phyloP scores from a whole-genome alignment of 2,888 invertebrate species.

The Napeogenes sylphis region DNA sequence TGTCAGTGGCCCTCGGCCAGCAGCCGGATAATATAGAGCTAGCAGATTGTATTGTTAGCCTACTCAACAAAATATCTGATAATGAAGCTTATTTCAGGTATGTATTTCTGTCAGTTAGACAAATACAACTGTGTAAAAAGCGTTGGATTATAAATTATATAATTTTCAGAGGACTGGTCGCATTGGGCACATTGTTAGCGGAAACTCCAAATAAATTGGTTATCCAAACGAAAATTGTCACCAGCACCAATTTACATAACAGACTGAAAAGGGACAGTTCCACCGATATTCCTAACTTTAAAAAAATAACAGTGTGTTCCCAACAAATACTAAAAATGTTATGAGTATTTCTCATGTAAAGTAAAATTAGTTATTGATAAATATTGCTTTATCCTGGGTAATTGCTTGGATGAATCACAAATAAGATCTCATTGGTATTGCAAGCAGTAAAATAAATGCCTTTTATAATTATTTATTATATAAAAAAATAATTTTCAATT shows the following conservation, averaged over 20 bases:
- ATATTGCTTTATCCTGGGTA: conserved; percentile 1
- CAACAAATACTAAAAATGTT: conserved; percentile 65
- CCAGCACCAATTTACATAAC: conserved; percentile 53
- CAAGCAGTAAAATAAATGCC: conserved; percentile 6
- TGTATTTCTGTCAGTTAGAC: conserved; percentile 8
- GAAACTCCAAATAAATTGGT: conserved; percentile 63
- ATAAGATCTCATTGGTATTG: conserved; percentile 7
- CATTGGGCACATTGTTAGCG: conserved; percentile 83
- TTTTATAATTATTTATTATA: conserved; percentile 22
- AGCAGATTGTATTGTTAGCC: conserved; percentile 73
- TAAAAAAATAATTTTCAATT: conserved; percentile 21
- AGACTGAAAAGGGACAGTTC: conserved; percentile 60
- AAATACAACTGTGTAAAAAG: not conserved
- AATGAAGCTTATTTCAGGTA: conserved; percentile 83
- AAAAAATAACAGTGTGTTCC: conserved; percentile 61
- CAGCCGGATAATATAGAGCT: conserved; percentile 73
- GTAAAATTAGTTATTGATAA: conserved; percentile 16
- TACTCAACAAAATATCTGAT: conserved; percentile 78
- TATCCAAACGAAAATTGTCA: conserved; percentile 62
- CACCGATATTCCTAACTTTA: conserved; percentile 49
- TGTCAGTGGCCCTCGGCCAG: conserved; percentile 80
- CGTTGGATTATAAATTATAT: conserved; percentile 3
- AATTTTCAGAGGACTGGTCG: conserved; percentile 81
- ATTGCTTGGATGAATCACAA: not conserved
- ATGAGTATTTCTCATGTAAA: conserved; percentile 41